Base-by-base conservation (phyloP, 2,113 vertebrate genomes). In the Gobius niger region DNA sequence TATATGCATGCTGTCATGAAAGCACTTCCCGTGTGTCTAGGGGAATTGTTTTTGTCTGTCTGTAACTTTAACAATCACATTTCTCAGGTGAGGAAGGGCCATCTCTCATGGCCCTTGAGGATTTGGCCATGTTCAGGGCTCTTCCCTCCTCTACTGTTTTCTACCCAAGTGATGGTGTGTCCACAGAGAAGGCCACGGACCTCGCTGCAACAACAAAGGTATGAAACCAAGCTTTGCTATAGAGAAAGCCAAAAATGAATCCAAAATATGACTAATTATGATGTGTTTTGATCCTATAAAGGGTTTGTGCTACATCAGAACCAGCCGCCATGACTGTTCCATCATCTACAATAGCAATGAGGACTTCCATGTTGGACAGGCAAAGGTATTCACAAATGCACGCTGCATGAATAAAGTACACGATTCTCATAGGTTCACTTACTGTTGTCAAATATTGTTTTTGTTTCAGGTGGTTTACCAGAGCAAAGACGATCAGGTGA, bases 271-370 rank as follows among this genome's bases (percentile, higher is more conserved):
- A 57, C 2, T 5, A 79, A 64, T 0, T 3, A 4, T 51, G 6
- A 24, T 19, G 19, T 69, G 7, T 68, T 50, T 9, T 68, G 74
- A 62, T 47, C 70, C 61, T 52, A 50, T 52, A 24, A 64, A 98
- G 97, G 96, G 97, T 64, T 91, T 98, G 89, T 98, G 96, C 78
- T 98, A 97, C 87, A 97, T 98, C 85, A 92, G 96, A 72, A 98
- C 96, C 51, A 95, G 95, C 90, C 95, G 95, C 83, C 96, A 95
- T 49, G 96, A 98, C 86, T 95, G 91, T 7, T 62, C 93, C 57
- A 88, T 98, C 78, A 93, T 98, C 89, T 98, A 98, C 56, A 95
- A 92, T 91, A 96, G 91, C 92, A 96, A 90, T 0, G 97, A 98
- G 73, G 95, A 98, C 56, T 98, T 98, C 88, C 94, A 96, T 63